Conservation (phyloP, 2,888 invertebrate species). For the Trachelus tabidus region DNA sequence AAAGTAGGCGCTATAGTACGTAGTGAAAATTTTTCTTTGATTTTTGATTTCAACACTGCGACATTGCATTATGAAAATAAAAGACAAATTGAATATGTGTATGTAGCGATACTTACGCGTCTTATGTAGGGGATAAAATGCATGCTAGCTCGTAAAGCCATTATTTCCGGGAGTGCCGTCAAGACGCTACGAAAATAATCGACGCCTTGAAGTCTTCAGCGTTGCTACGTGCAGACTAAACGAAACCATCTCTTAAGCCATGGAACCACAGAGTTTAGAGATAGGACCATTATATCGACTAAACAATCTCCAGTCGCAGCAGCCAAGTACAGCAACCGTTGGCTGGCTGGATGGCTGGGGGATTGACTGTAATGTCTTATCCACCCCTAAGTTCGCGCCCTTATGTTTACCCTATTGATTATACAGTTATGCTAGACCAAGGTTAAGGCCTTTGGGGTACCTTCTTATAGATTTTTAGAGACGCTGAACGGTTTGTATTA, state of each 20-base stretch:
- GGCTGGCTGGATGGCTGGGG: slow-evolving; percentile 9
- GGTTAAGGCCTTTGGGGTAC: not conserved
- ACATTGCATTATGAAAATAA: not conserved
- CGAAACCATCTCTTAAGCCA: slow-evolving; percentile 22
- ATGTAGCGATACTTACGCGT: not conserved
- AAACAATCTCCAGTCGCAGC: slow-evolving; percentile 35
- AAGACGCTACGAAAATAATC: not conserved
- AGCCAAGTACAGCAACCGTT: slow-evolving; percentile 26
- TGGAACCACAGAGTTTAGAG: slow-evolving; percentile 19
- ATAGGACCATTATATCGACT: slow-evolving; percentile 40
- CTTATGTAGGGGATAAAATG: not conserved
- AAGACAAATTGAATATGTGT: not conserved
- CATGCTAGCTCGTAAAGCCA: not conserved
- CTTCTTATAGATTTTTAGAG: not conserved
- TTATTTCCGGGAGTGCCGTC: not conserved
- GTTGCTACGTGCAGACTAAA: slow-evolving; percentile 6
- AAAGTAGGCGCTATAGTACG: not conserved
- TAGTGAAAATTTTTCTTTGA: not conserved
- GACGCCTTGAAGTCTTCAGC: not conserved
- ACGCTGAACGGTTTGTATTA: not conserved
- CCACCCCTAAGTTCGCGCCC: slow-evolving; percentile 39
- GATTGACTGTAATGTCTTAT: slow-evolving; percentile 28
- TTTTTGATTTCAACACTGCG: not conserved
- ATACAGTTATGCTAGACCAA: slow-evolving; percentile 45
- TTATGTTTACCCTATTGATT: slow-evolving; percentile 52